Conservation (phyloP, 2,888 invertebrate species). For the Ophion ventricosus region DNA sequence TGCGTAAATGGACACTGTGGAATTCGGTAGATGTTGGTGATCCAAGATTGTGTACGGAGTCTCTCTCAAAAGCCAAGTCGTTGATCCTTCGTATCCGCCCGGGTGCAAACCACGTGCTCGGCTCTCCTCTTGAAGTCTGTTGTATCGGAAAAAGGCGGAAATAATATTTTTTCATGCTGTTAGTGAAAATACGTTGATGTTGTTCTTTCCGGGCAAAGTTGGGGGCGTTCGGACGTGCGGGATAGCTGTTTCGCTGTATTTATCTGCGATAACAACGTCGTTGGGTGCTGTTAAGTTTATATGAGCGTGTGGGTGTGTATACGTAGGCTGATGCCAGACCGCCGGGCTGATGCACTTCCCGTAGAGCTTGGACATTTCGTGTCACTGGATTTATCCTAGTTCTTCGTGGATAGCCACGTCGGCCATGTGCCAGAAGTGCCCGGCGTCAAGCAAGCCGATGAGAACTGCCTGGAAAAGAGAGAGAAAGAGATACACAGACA, state of each 20-base stretch:
- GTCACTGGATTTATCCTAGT: constrained; percentile 61
- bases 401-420: constrained; percentile 53
- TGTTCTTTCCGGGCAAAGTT: constrained; percentile 31
- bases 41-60: neutral
- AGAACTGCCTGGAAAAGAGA: constrained; percentile 20
- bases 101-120: neutral
- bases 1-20: neutral
- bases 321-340: constrained; percentile 22
- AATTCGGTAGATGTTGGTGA: neutral
- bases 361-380: constrained; percentile 55
- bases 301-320: constrained; percentile 3
- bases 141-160: constrained; percentile 39
- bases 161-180: constrained; percentile 34
- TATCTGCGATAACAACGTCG: constrained; percentile 53
- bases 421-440: constrained; percentile 47
- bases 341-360: constrained; percentile 61
- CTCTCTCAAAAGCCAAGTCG: neutral
- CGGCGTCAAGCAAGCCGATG: constrained; percentile 30
- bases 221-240: constrained; percentile 31
- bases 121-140: neutral
- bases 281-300: constrained; percentile 4
- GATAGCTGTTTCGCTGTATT: constrained; percentile 20
- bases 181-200: constrained; percentile 41
- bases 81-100: neutral
- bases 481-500: constrained; percentile 4